Evolutionary conservation across 2,113 vertebrate species (phyloP).

Genomic region (Etheostoma cragini): DNA sequence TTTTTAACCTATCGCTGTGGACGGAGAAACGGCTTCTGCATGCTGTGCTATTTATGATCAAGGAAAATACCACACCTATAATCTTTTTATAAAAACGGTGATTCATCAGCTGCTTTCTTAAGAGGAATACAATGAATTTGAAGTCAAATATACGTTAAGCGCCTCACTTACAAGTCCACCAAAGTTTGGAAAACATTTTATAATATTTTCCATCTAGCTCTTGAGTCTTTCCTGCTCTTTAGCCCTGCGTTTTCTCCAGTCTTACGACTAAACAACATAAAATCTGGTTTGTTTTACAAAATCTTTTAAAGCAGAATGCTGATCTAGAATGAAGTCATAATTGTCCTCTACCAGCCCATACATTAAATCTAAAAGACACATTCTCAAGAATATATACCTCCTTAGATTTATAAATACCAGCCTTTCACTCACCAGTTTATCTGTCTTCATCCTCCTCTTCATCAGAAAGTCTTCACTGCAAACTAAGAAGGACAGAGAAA

Average conservation of each 20-base stretch:
- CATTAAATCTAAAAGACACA: neutral
- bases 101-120: neutral
- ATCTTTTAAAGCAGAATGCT: neutral
- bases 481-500: slow-evolving; percentile 46
- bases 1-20: neutral
- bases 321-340: neutral
- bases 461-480: slow-evolving; percentile 48
- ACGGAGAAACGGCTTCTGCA: neutral
- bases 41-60: neutral
- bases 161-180: neutral
- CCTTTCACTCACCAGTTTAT: slow-evolving; percentile 66
- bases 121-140: neutral
- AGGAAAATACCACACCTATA: neutral
- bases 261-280: neutral
- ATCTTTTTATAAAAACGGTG: neutral
- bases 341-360: neutral
- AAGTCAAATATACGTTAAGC: neutral
- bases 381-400: slow-evolving; percentile 2
- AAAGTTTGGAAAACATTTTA: slow-evolving; percentile 4
- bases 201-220: slow-evolving; percentile 19
- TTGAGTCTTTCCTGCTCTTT: slow-evolving; percentile 5
- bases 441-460: slow-evolving; percentile 62
- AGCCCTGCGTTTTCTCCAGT: neutral
- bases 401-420: slow-evolving; percentile 23
- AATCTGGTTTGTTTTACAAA: neutral